These are phyloP conservation scores for Rhagoletis zephyria DNA, from an alignment of 1,140 invertebrate species.

Conservation along the genomic window DNA sequence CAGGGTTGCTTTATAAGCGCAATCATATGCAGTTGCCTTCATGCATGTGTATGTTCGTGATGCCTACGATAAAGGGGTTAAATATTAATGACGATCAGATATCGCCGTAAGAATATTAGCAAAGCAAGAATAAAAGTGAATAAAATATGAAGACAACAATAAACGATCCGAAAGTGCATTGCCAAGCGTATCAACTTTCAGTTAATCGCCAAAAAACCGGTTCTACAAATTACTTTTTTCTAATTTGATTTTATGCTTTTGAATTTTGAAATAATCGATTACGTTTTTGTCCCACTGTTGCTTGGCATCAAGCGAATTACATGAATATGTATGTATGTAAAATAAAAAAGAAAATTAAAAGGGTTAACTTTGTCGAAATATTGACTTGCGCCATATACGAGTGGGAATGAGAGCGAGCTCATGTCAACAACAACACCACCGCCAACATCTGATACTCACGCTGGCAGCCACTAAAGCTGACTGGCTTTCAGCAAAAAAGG, in stretches of 20 bases:
- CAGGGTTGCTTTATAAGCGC: not conserved
- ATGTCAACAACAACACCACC: not conserved
- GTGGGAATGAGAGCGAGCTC: not conserved
- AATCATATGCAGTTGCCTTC: not conserved
- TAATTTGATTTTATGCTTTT: not conserved
- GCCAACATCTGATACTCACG: too few species aligned
- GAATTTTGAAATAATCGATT: too few species aligned
- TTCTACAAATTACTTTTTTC: constrained; percentile 8
- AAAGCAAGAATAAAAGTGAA: not conserved
- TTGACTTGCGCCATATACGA: constrained; percentile 46
- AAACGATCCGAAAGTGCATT: not conserved
- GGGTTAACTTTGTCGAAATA: constrained; percentile 49
- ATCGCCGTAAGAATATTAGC: not conserved
- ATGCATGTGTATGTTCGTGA: not conserved
- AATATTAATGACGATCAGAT: constrained; percentile 38
- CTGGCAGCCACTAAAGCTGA: not conserved
- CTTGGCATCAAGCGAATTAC: not conserved
- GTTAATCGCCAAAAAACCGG: not conserved
- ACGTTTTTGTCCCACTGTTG: not conserved
- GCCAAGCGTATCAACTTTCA: not conserved
- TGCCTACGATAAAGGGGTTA: not conserved
- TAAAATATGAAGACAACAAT: not conserved
- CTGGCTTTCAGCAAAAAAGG: not conserved
- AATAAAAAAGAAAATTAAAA: constrained; percentile 8
- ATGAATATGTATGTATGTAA: not conserved